Evolutionary conservation across 2,113 vertebrate genomes (phyloP).

Genomic region (Nipponia nippon): DNA sequence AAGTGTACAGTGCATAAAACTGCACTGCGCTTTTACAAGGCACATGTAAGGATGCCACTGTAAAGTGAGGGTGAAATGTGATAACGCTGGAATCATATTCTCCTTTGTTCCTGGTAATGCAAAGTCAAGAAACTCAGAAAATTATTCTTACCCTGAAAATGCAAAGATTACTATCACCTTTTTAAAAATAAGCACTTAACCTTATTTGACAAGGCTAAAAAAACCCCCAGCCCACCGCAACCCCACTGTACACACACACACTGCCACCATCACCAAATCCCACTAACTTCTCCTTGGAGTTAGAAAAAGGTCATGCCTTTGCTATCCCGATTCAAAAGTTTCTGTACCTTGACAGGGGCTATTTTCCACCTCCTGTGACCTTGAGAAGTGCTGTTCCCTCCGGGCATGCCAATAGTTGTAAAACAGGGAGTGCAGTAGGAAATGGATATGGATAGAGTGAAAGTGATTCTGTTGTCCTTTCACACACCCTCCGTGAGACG

Average conservation of each 20-base stretch:
- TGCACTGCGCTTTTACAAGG: background rate
- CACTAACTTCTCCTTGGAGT: background rate
- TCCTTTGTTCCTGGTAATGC: background rate
- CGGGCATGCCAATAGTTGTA: constrained; percentile 76
- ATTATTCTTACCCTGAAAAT: background rate
- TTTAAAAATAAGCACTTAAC: background rate
- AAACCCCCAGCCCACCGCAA: background rate
- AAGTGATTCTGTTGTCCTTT: constrained; percentile 77
- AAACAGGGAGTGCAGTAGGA: constrained; percentile 66
- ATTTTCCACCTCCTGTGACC: constrained; percentile 70
- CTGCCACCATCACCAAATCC: background rate
- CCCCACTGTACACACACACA: accelerated
- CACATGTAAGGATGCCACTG: background rate
- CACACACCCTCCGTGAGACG: constrained; percentile 71
- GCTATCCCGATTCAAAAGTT: background rate
- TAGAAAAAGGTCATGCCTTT: background rate
- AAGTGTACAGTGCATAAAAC: background rate
- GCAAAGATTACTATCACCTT: background rate
- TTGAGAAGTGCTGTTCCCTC: constrained; percentile 68
- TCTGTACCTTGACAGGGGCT: constrained; percentile 32
- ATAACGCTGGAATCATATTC: accelerated
- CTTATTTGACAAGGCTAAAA: background rate
- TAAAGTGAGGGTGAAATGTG: accelerated
- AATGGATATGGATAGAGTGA: constrained; percentile 76
- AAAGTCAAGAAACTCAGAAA: background rate